phyloP scores from a whole-genome alignment of 2,113 vertebrate species.

The Erpornis zantholeuca region DNA sequence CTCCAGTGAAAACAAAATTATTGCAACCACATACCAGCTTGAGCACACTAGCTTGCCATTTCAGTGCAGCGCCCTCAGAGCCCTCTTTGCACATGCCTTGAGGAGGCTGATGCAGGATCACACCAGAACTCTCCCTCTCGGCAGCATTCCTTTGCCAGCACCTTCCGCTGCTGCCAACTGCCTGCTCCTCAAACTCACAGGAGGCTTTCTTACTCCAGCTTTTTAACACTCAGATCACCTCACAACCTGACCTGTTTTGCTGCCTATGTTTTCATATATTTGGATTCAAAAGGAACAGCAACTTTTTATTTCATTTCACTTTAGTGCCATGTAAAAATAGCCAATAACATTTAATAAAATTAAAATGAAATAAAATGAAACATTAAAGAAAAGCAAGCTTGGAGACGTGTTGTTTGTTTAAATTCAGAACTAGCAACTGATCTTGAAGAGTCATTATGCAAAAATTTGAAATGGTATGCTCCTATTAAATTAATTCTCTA shows the following conservation, averaged over 20 bases:
- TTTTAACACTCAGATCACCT: slow-evolving; percentile 27
- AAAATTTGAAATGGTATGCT: background rate
- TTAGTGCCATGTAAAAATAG: background rate
- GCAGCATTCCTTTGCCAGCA: slow-evolving; percentile 72
- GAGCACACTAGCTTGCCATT: slow-evolving; percentile 28
- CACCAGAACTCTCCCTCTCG: slow-evolving; percentile 70
- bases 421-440: background rate
- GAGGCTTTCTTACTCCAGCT: background rate
- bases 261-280: background rate
- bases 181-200: slow-evolving; percentile 53
- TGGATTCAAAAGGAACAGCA: background rate
- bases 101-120: slow-evolving; percentile 60
- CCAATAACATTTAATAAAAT: background rate
- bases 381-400: background rate
- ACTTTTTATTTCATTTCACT: background rate
- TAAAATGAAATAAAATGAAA: background rate
- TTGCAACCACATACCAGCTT: slow-evolving; percentile 51
- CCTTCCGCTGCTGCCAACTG: slow-evolving; percentile 56
- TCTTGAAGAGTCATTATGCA: background rate
- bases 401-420: background rate
- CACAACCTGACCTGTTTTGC: background rate
- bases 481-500: background rate
- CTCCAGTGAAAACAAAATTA: slow-evolving; percentile 59
- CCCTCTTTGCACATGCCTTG: slow-evolving; percentile 38
- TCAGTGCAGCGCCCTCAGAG: slow-evolving; percentile 45